Evolutionary conservation across 53 echinoderm and acorn worm genomes (phyloP).

Genomic region (Holothuria leucospilota): DNA sequence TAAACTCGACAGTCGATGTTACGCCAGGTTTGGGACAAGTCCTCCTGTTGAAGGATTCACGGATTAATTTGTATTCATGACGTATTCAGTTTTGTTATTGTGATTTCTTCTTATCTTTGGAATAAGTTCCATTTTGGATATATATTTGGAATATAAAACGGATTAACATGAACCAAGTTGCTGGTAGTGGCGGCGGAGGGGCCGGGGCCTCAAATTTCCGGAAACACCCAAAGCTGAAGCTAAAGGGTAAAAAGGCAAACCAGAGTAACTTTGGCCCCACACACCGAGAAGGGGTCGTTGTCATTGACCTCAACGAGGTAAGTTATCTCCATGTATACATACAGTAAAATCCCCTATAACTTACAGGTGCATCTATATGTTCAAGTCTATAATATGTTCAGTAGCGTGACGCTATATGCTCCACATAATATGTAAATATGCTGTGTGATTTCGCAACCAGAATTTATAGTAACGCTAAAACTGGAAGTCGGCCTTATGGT

Average conservation of each 20-base stretch:
- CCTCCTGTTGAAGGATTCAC: too few species aligned
- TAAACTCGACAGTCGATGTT: too few species aligned
- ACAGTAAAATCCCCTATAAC: too few species aligned
- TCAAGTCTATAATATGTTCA: too few species aligned
- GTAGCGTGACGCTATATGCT: too few species aligned
- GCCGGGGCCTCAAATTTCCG: background rate
- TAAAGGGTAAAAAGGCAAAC: conserved; percentile 13
- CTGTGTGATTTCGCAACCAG: background rate
- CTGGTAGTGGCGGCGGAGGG: conserved; percentile 27
- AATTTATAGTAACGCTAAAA: background rate
- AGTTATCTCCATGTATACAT: background rate
- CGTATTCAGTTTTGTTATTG: too few species aligned
- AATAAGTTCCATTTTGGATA: background rate
- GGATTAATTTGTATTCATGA: too few species aligned
- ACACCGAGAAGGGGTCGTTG: conserved; percentile 13
- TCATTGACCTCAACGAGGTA: conserved; percentile 42
- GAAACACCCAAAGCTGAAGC: conserved; percentile 13
- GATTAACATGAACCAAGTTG: conserved; percentile 32
- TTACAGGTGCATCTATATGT: too few species aligned
- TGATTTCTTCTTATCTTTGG: too few species aligned
- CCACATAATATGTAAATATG: background rate
- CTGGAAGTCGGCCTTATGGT: too few species aligned
- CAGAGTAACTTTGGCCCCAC: background rate
- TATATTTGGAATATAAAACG: conserved; percentile 8
- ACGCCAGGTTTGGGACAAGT: too few species aligned